Percentiles rank a stretch among this genome's conserved stretches.
phyloP scores from a whole-genome alignment of 2,888 invertebrate species.

The Habroteleia sp. region DNA sequence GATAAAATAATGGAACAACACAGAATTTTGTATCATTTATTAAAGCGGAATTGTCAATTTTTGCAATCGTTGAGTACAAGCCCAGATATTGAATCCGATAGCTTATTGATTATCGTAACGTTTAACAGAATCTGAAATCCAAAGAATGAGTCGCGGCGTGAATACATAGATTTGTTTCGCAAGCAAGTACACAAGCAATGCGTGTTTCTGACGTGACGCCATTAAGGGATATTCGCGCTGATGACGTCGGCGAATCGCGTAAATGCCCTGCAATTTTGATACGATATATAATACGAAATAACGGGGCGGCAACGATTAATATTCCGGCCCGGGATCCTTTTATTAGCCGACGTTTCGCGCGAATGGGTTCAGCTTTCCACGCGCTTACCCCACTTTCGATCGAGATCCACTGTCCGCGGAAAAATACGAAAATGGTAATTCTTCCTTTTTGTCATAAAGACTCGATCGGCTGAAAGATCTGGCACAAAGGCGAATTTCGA shows the following conservation, averaged over 20 bases:
- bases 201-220: conserved; percentile 52
- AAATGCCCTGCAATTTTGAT: conserved; percentile 37
- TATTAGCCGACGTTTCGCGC: conserved; percentile 9
- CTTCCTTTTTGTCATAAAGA: conserved; percentile 20
- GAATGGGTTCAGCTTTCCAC: conserved; percentile 26
- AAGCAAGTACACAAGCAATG: conserved; percentile 47
- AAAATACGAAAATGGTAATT: background rate
- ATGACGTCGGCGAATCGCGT: conserved; percentile 17
- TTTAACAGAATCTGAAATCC: conserved; percentile 33
- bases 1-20: too few species aligned
- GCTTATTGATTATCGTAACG: conserved; percentile 44
- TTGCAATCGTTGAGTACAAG: conserved; percentile 17
- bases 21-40: conserved; percentile 42
- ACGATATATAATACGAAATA: conserved; percentile 8
- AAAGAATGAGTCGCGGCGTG: conserved; percentile 49
- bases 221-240: conserved; percentile 28
- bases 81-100: background rate
- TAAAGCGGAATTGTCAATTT: conserved; percentile 48
- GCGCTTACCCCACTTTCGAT: conserved; percentile 2
- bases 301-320: conserved; percentile 44
- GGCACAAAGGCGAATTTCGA: conserved; percentile 3
- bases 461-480: background rate
- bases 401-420: conserved; percentile 4
- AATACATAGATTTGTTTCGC: conserved; percentile 34
- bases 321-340: conserved; percentile 30